Evolutionary conservation across 2,888 invertebrate species (phyloP).

Genomic region (Allophyes oxyacanthae): DNA sequence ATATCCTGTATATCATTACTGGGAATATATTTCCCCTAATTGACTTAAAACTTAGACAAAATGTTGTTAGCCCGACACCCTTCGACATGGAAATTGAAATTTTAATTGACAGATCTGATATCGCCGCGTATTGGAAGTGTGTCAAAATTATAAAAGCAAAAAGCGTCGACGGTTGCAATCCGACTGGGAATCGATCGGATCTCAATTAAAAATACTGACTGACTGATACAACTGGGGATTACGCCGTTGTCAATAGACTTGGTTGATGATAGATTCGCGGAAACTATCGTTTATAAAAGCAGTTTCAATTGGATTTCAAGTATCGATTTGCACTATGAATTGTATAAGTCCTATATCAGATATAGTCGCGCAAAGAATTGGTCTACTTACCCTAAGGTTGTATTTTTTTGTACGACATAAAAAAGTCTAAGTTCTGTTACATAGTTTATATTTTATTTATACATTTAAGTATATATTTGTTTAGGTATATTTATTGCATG

Average conservation of each 20-base stretch:
- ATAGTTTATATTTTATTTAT: too few relatives aligned
- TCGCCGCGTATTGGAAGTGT: slow-evolving; percentile 52
- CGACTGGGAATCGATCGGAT: slow-evolving; percentile 43
- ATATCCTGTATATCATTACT: too few relatives aligned
- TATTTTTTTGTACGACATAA: too few relatives aligned
- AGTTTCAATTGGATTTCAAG: too few relatives aligned
- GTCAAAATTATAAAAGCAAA: slow-evolving; percentile 68
- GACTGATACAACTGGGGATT: slow-evolving; percentile 48
- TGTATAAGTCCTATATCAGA: too few relatives aligned
- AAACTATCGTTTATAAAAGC: slow-evolving; percentile 6
- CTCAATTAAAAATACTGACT: slow-evolving; percentile 58
- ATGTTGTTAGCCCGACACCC: slow-evolving; percentile 11
- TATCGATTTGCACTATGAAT: too few relatives aligned
- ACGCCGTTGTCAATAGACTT: slow-evolving; percentile 15
- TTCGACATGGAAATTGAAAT: slow-evolving; percentile 49
- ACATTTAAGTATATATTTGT: too few relatives aligned
- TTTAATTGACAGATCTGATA: slow-evolving; percentile 57
- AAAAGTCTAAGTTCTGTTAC: too few relatives aligned
- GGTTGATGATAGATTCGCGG: slow-evolving; percentile 20
- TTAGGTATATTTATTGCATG: too few relatives aligned
- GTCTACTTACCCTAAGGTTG: too few relatives aligned
- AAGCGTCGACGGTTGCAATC: slow-evolving; percentile 41
- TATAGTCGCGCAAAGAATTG: too few relatives aligned
- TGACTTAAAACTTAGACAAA: slow-evolving; percentile 22
- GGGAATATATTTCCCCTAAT: slow-evolving; percentile 10